Evolutionary conservation across 2,888 invertebrate genomes (phyloP).

Genomic region (Frankliniella intonsa): DNA sequence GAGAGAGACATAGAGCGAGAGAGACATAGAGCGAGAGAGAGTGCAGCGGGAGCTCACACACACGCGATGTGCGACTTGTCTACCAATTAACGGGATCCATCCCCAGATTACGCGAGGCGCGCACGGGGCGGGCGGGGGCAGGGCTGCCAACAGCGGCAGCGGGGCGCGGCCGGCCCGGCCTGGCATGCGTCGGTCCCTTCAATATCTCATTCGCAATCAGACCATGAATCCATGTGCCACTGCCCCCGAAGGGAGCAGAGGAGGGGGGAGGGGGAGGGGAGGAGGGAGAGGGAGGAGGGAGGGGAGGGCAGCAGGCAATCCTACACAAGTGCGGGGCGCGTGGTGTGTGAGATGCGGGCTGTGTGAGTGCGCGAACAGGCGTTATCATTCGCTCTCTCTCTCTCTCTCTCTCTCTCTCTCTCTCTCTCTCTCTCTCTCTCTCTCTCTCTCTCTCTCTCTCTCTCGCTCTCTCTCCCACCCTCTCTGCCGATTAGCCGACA

Average conservation of each 20-base stretch:
- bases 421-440: background rate
- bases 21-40: background rate
- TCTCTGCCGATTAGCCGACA: too few species aligned
- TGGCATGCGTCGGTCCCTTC: background rate
- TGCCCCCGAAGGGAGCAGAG: background rate
- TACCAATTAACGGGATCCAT: constrained; percentile 24
- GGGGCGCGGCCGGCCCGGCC: background rate
- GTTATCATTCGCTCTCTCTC: background rate
- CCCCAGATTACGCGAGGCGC: constrained; percentile 2
- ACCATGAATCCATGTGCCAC: constrained; percentile 10
- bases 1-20: background rate
- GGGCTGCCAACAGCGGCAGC: too few species aligned
- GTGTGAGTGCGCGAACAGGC: background rate
- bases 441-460: background rate
- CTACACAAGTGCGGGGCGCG: background rate
- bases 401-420: constrained; percentile 1
- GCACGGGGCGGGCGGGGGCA: too few species aligned
- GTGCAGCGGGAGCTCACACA: background rate
- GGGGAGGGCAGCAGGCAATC: background rate
- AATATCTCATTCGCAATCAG: constrained; percentile 24
- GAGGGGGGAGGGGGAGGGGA: background rate
- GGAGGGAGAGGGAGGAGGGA: too few species aligned
- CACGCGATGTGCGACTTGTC: background rate
- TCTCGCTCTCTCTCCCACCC: background rate
- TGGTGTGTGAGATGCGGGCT: too few species aligned